Evolutionary conservation across 2,888 invertebrate species (phyloP).

Genomic region (Microctonus brassicae): DNA sequence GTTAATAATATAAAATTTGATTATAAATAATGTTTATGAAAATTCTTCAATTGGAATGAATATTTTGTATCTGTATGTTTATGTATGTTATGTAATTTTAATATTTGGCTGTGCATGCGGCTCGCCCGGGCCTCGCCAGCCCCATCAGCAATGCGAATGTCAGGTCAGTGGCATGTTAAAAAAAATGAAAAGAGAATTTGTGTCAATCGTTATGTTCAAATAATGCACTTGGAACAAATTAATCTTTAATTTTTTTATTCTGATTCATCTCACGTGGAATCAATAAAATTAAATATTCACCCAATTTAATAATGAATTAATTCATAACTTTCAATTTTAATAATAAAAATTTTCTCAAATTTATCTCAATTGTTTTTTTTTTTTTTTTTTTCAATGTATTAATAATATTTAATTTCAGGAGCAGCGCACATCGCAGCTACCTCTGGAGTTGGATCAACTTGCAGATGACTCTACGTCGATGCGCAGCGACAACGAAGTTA

Average conservation of each 20-base stretch:
- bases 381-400: constrained; percentile 41
- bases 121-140: constrained; percentile 72
- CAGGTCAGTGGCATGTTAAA: constrained; percentile 66
- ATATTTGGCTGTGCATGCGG: constrained; percentile 74
- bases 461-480: constrained; percentile 89
- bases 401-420: constrained; percentile 75
- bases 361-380: constrained; percentile 18
- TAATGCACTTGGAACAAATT: no score
- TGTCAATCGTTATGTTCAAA: background rate
- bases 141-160: constrained; percentile 70
- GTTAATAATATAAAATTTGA: background rate
- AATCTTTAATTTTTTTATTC: background rate
- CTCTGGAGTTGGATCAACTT: constrained; percentile 84
- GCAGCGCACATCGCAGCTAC: constrained; percentile 90
- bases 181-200: background rate
- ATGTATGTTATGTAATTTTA: constrained; percentile 58
- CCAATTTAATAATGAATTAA: no score
- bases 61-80: constrained; percentile 51
- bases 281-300: no score
- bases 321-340: no score
- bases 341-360: no score
- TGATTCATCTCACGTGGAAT: no score
- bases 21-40: background rate
- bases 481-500: constrained; percentile 86
- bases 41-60: constrained; percentile 6